These are phyloP conservation scores for Aptenodytes patagonicus DNA, from an alignment of 2,113 vertebrate genomes.

Conservation along the genomic window DNA sequence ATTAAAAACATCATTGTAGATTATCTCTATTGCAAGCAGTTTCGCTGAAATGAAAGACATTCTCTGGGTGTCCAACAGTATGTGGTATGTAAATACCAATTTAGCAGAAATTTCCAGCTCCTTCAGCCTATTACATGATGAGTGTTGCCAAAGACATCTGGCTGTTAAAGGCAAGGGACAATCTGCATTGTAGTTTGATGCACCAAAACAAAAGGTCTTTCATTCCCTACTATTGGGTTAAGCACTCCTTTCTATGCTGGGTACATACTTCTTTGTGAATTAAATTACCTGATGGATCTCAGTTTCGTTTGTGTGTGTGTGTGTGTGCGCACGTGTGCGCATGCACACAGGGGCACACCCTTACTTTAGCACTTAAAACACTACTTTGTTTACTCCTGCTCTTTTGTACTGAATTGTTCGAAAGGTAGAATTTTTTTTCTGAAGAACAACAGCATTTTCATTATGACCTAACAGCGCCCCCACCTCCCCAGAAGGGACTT, in stretches of 20 bases:
- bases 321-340: fast-evolving
- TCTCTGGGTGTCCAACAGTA: not conserved
- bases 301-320: fast-evolving
- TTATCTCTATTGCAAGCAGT: not conserved
- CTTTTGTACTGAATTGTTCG: not conserved
- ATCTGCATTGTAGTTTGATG: not conserved
- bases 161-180: not conserved
- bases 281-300: not conserved
- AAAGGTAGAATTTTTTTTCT: not conserved
- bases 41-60: not conserved
- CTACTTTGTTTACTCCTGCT: not conserved
- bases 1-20: not conserved
- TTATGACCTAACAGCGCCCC: not conserved
- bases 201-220: not conserved
- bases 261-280: not conserved
- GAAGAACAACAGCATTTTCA: not conserved
- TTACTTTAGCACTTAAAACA: not conserved
- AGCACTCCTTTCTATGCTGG: not conserved
- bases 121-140: not conserved
- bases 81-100: not conserved
- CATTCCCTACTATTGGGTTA: not conserved
- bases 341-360: not conserved
- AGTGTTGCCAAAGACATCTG: not conserved
- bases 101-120: not conserved
- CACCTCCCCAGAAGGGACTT: not conserved